Conservation (phyloP, 2,113 vertebrate species). For the Pterocles burchelli region DNA sequence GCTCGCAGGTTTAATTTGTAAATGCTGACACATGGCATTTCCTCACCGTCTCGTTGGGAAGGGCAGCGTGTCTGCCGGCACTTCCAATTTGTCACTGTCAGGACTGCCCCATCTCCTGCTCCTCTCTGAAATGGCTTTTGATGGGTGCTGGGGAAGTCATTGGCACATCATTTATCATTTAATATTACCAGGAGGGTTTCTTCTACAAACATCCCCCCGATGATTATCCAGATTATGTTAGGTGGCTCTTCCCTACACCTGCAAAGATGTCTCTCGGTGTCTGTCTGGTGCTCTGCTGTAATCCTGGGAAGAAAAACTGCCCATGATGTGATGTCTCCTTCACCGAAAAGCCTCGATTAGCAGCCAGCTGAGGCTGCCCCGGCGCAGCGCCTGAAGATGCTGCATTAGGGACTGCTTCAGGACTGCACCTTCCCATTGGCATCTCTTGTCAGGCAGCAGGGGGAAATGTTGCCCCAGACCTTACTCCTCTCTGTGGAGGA, state of each 20-base stretch:
- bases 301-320: background rate
- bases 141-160: background rate
- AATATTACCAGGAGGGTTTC: constrained; percentile 19
- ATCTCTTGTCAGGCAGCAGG: background rate
- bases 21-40: constrained; percentile 56
- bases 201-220: background rate
- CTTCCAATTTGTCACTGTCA: constrained; percentile 56
- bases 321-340: accelerated
- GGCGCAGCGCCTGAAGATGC: background rate
- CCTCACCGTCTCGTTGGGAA: constrained; percentile 13
- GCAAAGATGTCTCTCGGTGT: accelerated
- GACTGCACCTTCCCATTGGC: background rate
- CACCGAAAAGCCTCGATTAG: background rate
- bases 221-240: background rate
- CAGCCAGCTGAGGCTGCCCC: background rate
- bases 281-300: background rate
- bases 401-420: background rate
- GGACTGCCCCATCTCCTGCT: constrained; percentile 1
- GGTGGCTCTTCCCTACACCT: background rate
- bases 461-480: background rate
- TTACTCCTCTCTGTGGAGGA: background rate
- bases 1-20: constrained; percentile 23
- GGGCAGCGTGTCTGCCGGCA: constrained; percentile 40
- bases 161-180: constrained; percentile 51
- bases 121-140: constrained; percentile 50